A percentile compares a stretch with the other conserved stretches of the same genome.
These are phyloP conservation scores for Silvanus unidentatus DNA, from an alignment of 2,888 invertebrate species.

Conservation along the genomic window DNA sequence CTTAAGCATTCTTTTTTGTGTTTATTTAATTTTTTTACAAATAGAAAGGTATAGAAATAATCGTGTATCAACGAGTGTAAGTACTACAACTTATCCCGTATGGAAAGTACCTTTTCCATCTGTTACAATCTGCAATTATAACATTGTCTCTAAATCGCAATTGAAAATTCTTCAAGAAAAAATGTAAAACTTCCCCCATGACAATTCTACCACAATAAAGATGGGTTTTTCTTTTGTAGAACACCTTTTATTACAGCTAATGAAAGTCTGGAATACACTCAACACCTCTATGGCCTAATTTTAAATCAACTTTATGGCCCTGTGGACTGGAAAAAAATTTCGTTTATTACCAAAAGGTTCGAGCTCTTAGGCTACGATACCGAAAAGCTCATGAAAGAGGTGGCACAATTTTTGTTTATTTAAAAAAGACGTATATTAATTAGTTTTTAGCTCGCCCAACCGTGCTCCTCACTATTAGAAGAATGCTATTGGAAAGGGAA, in stretches of 20 bases:
- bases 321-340: constrained; percentile 4
- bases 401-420: background rate
- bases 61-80: constrained; percentile 16
- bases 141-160: constrained; percentile 17
- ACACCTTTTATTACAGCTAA: background rate
- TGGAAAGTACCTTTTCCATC: constrained; percentile 23
- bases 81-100: constrained; percentile 17
- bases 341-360: constrained; percentile 5
- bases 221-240: background rate
- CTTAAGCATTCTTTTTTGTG: constrained; percentile 9
- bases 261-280: constrained; percentile 11
- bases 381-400: constrained; percentile 14
- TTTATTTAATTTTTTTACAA: constrained; percentile 12
- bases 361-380: constrained; percentile 11
- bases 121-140: constrained; percentile 20
- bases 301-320: background rate
- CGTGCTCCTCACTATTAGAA: background rate
- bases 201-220: too few species aligned
- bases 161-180: constrained; percentile 1
- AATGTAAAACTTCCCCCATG: too few species aligned
- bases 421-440: background rate
- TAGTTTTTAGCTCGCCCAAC: constrained; percentile 1
- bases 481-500: constrained; percentile 1
- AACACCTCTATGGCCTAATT: constrained; percentile 11
- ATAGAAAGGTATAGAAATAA: constrained; percentile 10